Evolutionary conservation across 2,888 invertebrate genomes (phyloP), one percentile per base, ranked within the genome.

Genomic region (Pandemis cinnamomeana): DNA sequence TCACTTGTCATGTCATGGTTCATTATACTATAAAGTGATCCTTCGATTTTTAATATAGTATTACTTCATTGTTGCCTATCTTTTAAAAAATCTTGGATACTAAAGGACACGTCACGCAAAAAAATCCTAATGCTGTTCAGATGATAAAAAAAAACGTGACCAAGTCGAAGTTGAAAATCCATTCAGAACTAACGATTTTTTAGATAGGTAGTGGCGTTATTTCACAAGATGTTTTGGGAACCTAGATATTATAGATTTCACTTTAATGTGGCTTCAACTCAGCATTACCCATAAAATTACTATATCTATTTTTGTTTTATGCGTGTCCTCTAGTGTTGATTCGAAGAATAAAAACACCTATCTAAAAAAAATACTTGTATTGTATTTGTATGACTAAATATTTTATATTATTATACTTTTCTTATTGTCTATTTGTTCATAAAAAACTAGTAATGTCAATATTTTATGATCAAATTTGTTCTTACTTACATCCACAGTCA

Each of bases 321-420:
- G 15, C 41, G 70, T 70, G 73, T 74, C 73, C 73, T 74, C 66
- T 74, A 66, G 73, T 70, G 61, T 74, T 70, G 46, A 5, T 62
- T 51, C 15, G 1, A 51, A 27, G 44, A 67, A 15, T 11, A 20
- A 20, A 5, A 51, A n/a, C 42, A 13, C 46, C 2, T 48, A 51
- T 44, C 7, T 5, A 7, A 11, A 13, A 13, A 11, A 4, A 61
- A 41, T 61, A 61, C 41, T 36, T 36, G 4, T 53, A 46, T 64
- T 67, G 48, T 42, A n/a, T 36, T 51, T 48, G 27, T 58, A 4
- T 46, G 46, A 7, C 53, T 55, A 58, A 27, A 10, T 27, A 58
- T 55, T 55, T 55, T 55, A 27, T 5, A 27, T 11, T 58, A 2
- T 55, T 55, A 2, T 15, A 20, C 53, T 20, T 55, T n/a, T 15